Conservation (phyloP, 2,113 vertebrate species). For the Chionis minor region DNA sequence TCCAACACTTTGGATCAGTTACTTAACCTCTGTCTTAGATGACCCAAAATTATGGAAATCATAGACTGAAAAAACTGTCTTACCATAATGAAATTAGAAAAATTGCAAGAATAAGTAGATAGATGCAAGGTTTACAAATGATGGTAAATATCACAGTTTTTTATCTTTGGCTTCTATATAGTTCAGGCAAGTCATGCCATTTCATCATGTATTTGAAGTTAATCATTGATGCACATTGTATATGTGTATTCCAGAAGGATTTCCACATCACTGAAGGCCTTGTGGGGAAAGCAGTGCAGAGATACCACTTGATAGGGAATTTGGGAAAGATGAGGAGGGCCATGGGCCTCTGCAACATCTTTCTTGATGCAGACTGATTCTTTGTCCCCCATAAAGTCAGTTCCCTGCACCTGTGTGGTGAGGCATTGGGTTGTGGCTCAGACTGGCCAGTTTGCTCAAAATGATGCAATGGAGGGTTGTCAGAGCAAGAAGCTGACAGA, state of each 20-base stretch:
- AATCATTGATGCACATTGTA: background rate
- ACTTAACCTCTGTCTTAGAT: background rate
- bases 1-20: background rate
- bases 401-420: fast-evolving
- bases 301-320: background rate
- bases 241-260: background rate
- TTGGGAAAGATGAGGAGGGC: background rate
- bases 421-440: background rate
- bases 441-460: background rate
- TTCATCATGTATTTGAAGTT: background rate
- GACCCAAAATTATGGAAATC: background rate
- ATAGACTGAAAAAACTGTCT: background rate
- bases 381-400: background rate
- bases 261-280: background rate
- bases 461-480: background rate
- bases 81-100: background rate
- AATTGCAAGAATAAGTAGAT: background rate
- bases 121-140: background rate
- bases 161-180: background rate
- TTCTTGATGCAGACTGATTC: background rate
- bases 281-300: background rate
- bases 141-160: background rate
- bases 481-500: background rate
- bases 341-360: background rate
- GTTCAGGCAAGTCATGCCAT: background rate